Base-by-base conservation (phyloP, 2,797 vertebrate genomes). In the Spheniscus humboldti region DNA sequence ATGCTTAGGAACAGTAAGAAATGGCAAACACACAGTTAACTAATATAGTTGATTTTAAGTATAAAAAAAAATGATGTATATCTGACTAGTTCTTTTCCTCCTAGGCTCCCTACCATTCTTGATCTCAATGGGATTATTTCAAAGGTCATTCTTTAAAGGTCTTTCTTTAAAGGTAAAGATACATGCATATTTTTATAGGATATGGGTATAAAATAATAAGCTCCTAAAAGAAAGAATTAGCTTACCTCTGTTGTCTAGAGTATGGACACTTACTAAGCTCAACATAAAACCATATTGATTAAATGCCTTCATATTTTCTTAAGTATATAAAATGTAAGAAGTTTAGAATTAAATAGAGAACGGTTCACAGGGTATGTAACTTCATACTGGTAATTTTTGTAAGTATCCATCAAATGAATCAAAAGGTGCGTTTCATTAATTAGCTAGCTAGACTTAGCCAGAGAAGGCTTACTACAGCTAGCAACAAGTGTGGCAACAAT, bases 371-470 rank as follows among this genome's bases (percentile, higher is more conserved):
- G 6, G 10, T 59, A 23, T 18, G 2, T 48, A 60, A 53, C 9
- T 25, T 28, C 39, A 30, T 39, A 45, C 4, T 0, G 0, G n/a
- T 35, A 33, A 68, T 33, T 67, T 45, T 47, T 68, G 5, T 19
- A 67, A 62, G 7, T 24, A 47, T 53, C 25, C 13, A 60, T 67
- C 18, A 67, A 86, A 68, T 48, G 0, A 39, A 50, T 63, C 22
- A 81, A 88, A 79, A 80, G 8, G 5, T 47, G 7, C 22, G 18
- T 78, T 78, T 75, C 30, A 37, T 66, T 75, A 89, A 31, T 64
- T 57, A 82, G 11, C 10, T 20, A 12, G 2, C 9, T 18, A 68
- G 18, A 18, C 22, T 30, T 37, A n/a, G 9, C 30, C 19, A 47
- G n/a, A 60, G 11, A 69, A 59, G 1, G 20, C 14, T 86, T 83